Evolutionary conservation across 1,140 invertebrate genomes (phyloP).

Genomic region (Drosophila persimilis): DNA sequence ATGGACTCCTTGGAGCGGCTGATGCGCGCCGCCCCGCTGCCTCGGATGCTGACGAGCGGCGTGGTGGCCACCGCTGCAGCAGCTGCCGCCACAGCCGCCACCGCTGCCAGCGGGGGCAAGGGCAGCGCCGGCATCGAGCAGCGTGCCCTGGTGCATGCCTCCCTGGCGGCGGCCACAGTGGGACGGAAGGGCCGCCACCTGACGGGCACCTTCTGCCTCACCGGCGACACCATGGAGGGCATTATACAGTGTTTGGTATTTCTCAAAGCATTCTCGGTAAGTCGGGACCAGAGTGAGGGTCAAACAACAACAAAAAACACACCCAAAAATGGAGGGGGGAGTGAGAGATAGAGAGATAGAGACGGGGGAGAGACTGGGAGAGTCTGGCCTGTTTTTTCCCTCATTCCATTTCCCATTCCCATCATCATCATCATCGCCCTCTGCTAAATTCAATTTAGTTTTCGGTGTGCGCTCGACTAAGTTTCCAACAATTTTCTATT

Average conservation of each 20-base stretch:
- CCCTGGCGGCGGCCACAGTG: slow-evolving; percentile 88
- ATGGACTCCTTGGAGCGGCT: slow-evolving; percentile 91
- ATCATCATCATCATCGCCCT: slow-evolving; percentile 29
- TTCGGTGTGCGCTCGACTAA: slow-evolving; percentile 72
- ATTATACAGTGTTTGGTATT: slow-evolving; percentile 96
- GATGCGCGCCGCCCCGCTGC: slow-evolving; percentile 88
- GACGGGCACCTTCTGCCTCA: slow-evolving; percentile 93
- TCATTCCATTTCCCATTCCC: slow-evolving; percentile 16
- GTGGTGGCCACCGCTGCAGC: slow-evolving; percentile 86
- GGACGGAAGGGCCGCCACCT: slow-evolving; percentile 91
- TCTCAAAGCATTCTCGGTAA: slow-evolving; percentile 95
- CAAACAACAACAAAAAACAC: slow-evolving; percentile 1
- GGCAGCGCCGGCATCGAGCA: slow-evolving; percentile 84
- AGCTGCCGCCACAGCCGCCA: slow-evolving; percentile 63
- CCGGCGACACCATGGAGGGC: slow-evolving; percentile 95
- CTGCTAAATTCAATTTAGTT: slow-evolving; percentile 74
- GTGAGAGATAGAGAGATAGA: slow-evolving; percentile 1
- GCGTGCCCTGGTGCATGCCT: slow-evolving; percentile 89
- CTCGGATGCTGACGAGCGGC: slow-evolving; percentile 86
- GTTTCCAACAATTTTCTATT: slow-evolving; percentile 42
- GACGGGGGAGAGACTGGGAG: background rate
- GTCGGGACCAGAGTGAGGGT: slow-evolving; percentile 72
- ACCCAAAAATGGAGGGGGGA: slow-evolving; percentile 1
- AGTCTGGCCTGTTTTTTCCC: slow-evolving; percentile 19
- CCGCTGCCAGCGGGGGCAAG: slow-evolving; percentile 50